Evolutionary conservation across 2,797 vertebrate genomes (phyloP).

Genomic region (Crocidura indochinensis): DNA sequence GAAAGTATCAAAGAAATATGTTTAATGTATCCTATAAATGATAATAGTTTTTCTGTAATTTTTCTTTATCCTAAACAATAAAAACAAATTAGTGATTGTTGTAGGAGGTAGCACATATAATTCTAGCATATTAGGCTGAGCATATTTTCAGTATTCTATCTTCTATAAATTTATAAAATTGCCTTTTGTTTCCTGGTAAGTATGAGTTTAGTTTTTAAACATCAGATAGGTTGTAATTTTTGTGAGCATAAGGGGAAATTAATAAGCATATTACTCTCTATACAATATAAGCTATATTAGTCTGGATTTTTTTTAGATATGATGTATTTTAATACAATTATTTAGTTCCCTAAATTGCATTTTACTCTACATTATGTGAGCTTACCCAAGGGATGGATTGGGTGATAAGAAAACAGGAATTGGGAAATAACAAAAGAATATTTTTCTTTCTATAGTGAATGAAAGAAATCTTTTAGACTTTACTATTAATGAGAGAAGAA

Average conservation of each 20-base stretch:
- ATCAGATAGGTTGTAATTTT: conserved; percentile 52
- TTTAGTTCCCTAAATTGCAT: conserved; percentile 17
- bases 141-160: conserved; percentile 18
- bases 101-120: background rate
- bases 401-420: background rate
- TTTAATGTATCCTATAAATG: conserved; percentile 51
- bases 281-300: background rate
- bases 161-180: conserved; percentile 36
- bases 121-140: conserved; percentile 7
- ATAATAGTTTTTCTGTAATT: conserved; percentile 37
- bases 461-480: background rate
- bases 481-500: conserved; percentile 8
- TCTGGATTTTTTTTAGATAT: background rate
- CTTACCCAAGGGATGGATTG: background rate
- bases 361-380: background rate
- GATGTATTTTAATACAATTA: background rate
- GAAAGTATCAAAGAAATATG: background rate
- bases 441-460: conserved; percentile 48
- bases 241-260: conserved; percentile 59
- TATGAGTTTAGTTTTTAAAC: conserved; percentile 39
- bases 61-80: conserved; percentile 52
- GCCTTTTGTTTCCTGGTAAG: conserved; percentile 8
- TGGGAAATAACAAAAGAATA: background rate
- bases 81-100: background rate
- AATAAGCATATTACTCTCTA: conserved; percentile 39